Conservation (phyloP, 1,140 invertebrate genomes). For the Drosophila grimshawi region DNA sequence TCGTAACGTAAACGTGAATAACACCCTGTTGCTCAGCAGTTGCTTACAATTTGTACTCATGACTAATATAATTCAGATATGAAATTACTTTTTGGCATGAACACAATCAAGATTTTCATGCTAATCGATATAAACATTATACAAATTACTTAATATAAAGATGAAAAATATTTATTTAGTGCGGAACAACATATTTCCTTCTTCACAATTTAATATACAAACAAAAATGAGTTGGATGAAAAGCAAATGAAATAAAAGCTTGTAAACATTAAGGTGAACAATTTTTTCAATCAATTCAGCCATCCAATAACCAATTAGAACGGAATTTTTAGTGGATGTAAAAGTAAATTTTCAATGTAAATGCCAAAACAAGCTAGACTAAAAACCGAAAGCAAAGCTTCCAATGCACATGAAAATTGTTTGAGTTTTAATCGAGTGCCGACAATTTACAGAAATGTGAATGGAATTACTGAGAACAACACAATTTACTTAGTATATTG, state of each 20-base stretch:
- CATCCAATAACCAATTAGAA: neutral
- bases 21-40: slow-evolving; percentile 21
- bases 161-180: too few species aligned
- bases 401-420: neutral
- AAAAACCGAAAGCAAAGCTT: neutral
- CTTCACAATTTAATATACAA: too few species aligned
- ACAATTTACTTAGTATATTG: slow-evolving; percentile 4
- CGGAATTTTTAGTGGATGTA: neutral
- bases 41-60: neutral
- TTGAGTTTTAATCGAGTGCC: neutral
- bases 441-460: neutral
- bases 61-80: too few species aligned
- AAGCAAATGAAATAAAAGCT: too few species aligned
- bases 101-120: too few species aligned
- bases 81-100: too few species aligned
- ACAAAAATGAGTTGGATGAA: too few species aligned
- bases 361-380: neutral
- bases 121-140: too few species aligned
- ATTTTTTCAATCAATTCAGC: neutral
- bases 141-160: too few species aligned
- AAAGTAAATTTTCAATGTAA: neutral
- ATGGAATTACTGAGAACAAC: slow-evolving; percentile 2
- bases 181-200: too few species aligned
- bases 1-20: too few species aligned
- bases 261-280: neutral